Conservation (phyloP, 2,113 vertebrate species). For the Crotalus horridus region DNA sequence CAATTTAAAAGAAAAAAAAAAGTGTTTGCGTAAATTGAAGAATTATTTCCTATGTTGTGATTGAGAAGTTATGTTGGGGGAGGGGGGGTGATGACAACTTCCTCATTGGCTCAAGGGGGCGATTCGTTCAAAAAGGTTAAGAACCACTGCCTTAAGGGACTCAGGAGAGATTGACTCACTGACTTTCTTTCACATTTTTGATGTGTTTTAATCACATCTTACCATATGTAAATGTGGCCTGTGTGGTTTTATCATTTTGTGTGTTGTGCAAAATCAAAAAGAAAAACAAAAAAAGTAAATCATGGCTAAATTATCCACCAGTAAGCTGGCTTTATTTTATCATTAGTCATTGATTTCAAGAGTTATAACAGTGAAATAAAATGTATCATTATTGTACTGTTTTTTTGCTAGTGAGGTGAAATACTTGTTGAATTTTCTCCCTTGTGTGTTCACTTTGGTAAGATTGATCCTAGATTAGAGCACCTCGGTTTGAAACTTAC, state of each 20-base stretch:
- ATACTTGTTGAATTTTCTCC: not conserved
- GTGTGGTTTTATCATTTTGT: not conserved
- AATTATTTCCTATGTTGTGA: too few species aligned
- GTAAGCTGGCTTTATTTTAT: not conserved
- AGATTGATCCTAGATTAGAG: not conserved
- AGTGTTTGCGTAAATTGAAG: too few species aligned
- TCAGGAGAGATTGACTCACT: not conserved
- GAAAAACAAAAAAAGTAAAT: not conserved
- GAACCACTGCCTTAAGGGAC: not conserved
- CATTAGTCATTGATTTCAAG: not conserved
- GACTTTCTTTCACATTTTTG: not conserved
- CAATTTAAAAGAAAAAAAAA: too few species aligned
- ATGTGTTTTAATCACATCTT: not conserved
- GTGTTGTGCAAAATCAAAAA: not conserved
- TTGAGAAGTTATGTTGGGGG: too few species aligned
- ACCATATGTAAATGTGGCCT: not conserved
- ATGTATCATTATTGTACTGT: not conserved
- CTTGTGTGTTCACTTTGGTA: not conserved
- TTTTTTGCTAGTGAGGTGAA: not conserved
- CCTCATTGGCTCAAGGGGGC: too few species aligned
- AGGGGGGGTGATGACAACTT: too few species aligned
- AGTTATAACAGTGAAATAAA: not conserved
- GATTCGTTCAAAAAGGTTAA: too few species aligned
- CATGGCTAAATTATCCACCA: not conserved
- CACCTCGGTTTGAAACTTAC: not conserved